Evolutionary conservation across 1,140 invertebrate species (phyloP), one percentile per base, ranked within the genome.

Genomic region (Melipona quadrifasciata): DNA sequence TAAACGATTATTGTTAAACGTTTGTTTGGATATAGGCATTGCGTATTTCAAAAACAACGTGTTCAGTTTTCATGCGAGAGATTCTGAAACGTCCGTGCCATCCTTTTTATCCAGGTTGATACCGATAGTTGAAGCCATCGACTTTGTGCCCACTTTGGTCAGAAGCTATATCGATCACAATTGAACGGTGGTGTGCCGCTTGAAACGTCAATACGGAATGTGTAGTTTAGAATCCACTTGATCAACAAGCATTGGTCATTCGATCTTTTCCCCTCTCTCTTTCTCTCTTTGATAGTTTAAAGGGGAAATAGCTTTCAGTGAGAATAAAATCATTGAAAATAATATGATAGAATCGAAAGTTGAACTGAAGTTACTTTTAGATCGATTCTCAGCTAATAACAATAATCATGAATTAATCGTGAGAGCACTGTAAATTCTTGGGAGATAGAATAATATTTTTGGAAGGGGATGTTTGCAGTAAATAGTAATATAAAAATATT

Each of bases 151-250:
- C n/a, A 17, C 61, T 64, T 65, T 65, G 14, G 61, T n/a, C 61
- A 65, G n/a, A 65, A 27, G 6, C 61, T 65, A 27, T 27, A 27
- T 27, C 61, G n/a, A 6, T 27, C 61, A 65, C 61, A 27, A 27
- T 65, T 8, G n/a, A 27, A 27, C n/a, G 39, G 61, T 17, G 61
- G 61, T 27, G n/a, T 16, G 61, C 57, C 57, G 58, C 58, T 61
- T 61, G 14, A 65, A 65, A 65, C 61, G 61, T 65, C 61, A 65
- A 65, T 27, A 65, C n/a, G 61, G 61, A 65, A 65, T 17, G n/a
- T 17, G 61, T 65, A 65, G n/a, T 27, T 65, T 17, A 65, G 6
- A 65, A n/a, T 16, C 16, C 14, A 6, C 5, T 65, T 17, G n/a
- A 27, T 27, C 61, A 65, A 27, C 16, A 16, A 27, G 61, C 16